Conservation (phyloP, 1,140 invertebrate species). For the Temnothorax nylanderi region DNA sequence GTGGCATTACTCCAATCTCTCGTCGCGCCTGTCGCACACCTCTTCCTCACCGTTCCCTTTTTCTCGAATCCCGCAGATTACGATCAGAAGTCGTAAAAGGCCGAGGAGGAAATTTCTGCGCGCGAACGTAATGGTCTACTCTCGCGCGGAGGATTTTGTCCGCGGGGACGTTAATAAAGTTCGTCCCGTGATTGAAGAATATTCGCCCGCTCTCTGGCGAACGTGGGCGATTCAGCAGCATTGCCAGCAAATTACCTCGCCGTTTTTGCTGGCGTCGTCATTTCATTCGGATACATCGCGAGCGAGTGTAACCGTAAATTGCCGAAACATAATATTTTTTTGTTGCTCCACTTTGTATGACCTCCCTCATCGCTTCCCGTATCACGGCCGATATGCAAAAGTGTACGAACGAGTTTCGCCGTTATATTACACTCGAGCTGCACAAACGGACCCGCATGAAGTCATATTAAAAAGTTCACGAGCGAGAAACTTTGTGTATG, state of each 20-base stretch:
- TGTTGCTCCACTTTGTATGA: not conserved
- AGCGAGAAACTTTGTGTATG: constrained; percentile 6
- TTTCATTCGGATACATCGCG: not conserved
- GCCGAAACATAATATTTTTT: constrained; percentile 11
- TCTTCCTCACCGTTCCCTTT: not conserved
- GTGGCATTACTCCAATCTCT: constrained; percentile 18
- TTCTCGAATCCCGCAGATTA: constrained; percentile 20
- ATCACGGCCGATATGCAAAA: not conserved
- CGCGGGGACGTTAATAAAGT: constrained; percentile 37
- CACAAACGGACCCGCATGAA: not conserved
- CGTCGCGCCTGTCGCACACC: not conserved
- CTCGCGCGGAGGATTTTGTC: constrained; percentile 32
- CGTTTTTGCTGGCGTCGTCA: not conserved
- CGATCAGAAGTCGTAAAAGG: constrained; percentile 51
- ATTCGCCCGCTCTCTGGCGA: constrained; percentile 5
- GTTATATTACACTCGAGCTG: constrained; percentile 10
- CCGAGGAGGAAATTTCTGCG: constrained; percentile 57
- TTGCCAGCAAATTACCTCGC: not conserved
- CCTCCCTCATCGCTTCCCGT: not conserved
- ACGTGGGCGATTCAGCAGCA: not conserved
- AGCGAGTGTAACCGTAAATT: not conserved
- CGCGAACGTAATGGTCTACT: constrained; percentile 47
- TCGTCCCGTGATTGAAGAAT: constrained; percentile 35
- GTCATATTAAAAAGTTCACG: constrained; percentile 33
- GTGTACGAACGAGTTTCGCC: constrained; percentile 7